Evolutionary conservation across 2,888 invertebrate genomes (phyloP), one percentile per base, ranked within the genome.

Genomic region (Philhelius pedissequus): DNA sequence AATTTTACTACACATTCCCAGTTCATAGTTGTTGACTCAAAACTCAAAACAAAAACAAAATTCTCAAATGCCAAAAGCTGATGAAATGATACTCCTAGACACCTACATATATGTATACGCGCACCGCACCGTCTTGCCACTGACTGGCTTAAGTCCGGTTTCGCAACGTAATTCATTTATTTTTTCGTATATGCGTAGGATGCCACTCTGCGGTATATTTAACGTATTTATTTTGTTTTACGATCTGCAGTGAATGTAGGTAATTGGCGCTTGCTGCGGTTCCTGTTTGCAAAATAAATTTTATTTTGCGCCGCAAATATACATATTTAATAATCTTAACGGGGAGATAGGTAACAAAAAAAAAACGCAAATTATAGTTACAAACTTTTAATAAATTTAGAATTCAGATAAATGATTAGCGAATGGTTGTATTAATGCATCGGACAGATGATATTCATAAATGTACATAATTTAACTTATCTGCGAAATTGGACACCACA

Each of bases 121-220:
- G n/a, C n/a, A n/a, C n/a, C 32, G 48, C 64, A 35, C 38, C 18
- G 11, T 25, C 27, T 50, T 38, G 7, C 35, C 48, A 11, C 45
- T 15, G 4, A 4, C 38, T 38, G 18, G 62, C 43, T 35, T 9
- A 3, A 35, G 66, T 60, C 62, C 68, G 77, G 71, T 73, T 78
- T 45, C 50, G 74, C 30, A 74, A 74, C 62, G 78, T 70, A 50
- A 74, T 69, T 78, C 69, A 74, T 78, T 74, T 40, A n/a, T n/a
- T 74, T 83, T 73, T 62, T 78, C 9, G 83, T 83, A n/a, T n/a
- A n/a, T n/a, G 83, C 78, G 83, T 83, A 83, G 83, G 78, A 78
- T 70, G 82, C 30, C 35, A 68, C 66, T 68, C 48, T 43, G 48
- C 27, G 50, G 58, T 62, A 52, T 62, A 13, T 68, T 68, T 35